phyloP scores from a whole-genome alignment of 1,140 invertebrate genomes.

The Oedothorax gibbosus region DNA sequence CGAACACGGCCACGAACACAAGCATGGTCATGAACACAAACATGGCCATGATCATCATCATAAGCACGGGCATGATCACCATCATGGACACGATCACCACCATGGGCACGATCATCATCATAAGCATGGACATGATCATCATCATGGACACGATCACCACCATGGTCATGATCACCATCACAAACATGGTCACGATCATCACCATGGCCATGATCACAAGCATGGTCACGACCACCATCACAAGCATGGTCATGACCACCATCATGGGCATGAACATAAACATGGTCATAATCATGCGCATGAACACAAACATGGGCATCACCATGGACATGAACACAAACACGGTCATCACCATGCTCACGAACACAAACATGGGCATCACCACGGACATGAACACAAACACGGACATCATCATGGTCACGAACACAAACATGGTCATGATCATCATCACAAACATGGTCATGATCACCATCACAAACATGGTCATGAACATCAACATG shows the following conservation, averaged over 20 bases:
- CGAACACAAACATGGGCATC: constrained; percentile 9
- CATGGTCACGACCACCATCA: constrained; percentile 8
- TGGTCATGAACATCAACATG: not conserved
- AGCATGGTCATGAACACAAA: not conserved
- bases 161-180: constrained; percentile 9
- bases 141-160: not conserved
- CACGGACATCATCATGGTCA: constrained; percentile 2
- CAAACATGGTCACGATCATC: constrained; percentile 9
- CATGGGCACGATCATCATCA: constrained; percentile 16
- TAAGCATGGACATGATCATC: constrained; percentile 5
- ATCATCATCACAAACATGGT: not conserved
- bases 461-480: not conserved
- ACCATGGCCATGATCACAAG: constrained; percentile 6
- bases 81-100: not conserved
- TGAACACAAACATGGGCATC: not conserved
- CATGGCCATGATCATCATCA: constrained; percentile 9
- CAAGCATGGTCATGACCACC: constrained; percentile 17
- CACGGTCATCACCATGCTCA: constrained; percentile 5
- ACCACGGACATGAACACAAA: not conserved
- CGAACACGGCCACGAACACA: not conserved
- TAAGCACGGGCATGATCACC: not conserved
- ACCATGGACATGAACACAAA: constrained; percentile 10
- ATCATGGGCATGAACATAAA: constrained; percentile 4
- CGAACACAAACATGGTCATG: not conserved
- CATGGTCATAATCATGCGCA: not conserved